phyloP scores from a whole-genome alignment of 2,888 invertebrate genomes.

The Flexamia atlantica region DNA sequence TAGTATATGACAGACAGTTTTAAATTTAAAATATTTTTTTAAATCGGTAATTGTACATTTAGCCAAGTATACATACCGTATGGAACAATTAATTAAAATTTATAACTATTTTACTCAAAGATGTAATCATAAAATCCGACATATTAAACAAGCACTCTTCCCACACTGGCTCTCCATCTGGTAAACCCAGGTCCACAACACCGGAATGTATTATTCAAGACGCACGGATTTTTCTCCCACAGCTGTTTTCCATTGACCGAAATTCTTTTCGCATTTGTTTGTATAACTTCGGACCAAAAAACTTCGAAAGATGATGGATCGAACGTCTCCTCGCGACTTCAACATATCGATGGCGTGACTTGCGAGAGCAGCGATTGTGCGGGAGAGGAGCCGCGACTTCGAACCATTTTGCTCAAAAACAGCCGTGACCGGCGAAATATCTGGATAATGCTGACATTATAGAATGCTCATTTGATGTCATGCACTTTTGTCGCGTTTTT shows the following conservation, averaged over 20 bases:
- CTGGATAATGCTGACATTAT: conserved; percentile 18
- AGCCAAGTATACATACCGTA: no score
- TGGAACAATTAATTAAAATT: no score
- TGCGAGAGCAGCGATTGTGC: background rate
- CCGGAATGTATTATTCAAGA: background rate
- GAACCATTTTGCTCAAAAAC: no score
- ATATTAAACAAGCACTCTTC: no score
- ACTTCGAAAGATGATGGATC: conserved; percentile 18
- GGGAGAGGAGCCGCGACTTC: background rate
- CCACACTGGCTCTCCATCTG: no score
- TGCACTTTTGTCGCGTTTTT: conserved; percentile 10
- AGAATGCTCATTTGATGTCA: conserved; percentile 39
- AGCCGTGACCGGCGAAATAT: conserved; percentile 13
- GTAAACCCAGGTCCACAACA: background rate
- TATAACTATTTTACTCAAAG: no score
- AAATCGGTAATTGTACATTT: no score
- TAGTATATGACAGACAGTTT: no score
- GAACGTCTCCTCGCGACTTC: background rate
- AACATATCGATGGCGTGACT: background rate
- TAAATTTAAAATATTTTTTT: no score
- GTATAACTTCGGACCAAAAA: background rate
- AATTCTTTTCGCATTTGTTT: conserved; percentile 1
- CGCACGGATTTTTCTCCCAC: background rate
- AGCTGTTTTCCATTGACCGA: background rate
- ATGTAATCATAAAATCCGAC: no score